Evolutionary conservation across 2,888 invertebrate genomes (phyloP).

Genomic region (Cheilosia variabilis): DNA sequence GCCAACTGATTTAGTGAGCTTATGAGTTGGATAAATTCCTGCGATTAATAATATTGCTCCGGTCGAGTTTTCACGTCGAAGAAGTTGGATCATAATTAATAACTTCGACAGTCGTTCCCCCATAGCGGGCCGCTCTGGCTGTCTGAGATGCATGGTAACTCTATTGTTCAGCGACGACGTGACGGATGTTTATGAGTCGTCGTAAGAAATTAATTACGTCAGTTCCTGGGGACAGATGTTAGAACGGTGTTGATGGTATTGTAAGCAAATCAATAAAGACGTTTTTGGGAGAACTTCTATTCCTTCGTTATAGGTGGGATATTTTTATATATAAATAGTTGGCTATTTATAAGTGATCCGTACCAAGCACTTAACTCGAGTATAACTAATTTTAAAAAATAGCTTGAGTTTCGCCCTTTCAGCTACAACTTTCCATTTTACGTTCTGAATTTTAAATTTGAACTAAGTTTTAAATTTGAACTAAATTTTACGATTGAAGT

Average conservation of each 20-base stretch:
- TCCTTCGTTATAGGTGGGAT: no score
- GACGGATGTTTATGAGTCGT: conserved; percentile 74
- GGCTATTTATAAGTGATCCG: no score
- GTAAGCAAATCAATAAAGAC: conserved; percentile 39
- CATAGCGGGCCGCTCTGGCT: conserved; percentile 2
- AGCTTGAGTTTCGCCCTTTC: no score
- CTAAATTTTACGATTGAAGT: no score
- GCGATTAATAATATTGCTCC: conserved; percentile 68
- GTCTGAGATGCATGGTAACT: conserved; percentile 32
- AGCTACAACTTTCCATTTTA: no score
- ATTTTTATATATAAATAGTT: no score
- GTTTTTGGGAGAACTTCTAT: not conserved
- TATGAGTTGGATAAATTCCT: conserved; percentile 73
- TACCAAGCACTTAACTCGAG: no score
- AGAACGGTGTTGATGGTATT: conserved; percentile 35
- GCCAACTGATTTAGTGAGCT: conserved; percentile 74
- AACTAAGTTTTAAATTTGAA: no score
- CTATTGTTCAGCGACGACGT: conserved; percentile 65
- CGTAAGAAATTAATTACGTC: conserved; percentile 74
- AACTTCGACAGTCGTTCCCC: conserved; percentile 57
- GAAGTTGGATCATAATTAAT: conserved; percentile 70
- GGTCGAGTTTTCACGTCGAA: conserved; percentile 52
- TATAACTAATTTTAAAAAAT: no score
- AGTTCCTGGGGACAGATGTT: conserved; percentile 68
- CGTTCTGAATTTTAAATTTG: no score